These are phyloP conservation scores for Poeciliopsis retropinna DNA, from an alignment of 2,113 vertebrate species.

Conservation along the genomic window DNA sequence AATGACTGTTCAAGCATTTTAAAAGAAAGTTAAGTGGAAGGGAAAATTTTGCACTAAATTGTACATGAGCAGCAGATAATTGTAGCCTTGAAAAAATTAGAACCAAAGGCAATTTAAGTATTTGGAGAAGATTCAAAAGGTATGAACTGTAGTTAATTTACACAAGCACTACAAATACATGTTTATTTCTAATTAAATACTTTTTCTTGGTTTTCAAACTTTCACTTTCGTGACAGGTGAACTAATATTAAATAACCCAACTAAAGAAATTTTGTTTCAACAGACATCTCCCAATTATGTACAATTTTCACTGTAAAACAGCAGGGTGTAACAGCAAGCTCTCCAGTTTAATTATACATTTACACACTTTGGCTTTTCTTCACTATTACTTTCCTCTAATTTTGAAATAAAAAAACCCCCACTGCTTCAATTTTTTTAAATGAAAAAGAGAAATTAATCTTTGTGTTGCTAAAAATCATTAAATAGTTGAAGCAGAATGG, in stretches of 20 bases:
- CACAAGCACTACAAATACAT: no score
- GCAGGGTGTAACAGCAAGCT: not conserved
- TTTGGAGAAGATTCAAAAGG: no score
- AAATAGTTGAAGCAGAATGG: not conserved
- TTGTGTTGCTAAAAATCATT: not conserved
- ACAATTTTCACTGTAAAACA: not conserved
- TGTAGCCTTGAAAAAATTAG: no score
- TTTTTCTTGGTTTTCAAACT: not conserved
- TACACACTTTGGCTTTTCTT: no score
- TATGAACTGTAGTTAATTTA: no score
- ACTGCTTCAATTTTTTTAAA: not conserved
- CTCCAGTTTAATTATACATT: not conserved
- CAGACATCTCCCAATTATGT: no score
- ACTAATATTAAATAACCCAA: not conserved
- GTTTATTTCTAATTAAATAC: no score
- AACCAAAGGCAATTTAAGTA: no score
- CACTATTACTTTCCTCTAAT: not conserved
- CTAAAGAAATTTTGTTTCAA: not conserved
- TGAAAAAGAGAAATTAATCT: not conserved
- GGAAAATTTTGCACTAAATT: no score
- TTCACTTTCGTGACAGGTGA: not conserved
- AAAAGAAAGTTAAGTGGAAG: no score
- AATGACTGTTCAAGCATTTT: no score
- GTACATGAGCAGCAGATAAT: no score
- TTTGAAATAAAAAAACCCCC: not conserved